Evolutionary conservation across 2,888 invertebrate genomes (phyloP).

Genomic region (Syrista parreyssii): DNA sequence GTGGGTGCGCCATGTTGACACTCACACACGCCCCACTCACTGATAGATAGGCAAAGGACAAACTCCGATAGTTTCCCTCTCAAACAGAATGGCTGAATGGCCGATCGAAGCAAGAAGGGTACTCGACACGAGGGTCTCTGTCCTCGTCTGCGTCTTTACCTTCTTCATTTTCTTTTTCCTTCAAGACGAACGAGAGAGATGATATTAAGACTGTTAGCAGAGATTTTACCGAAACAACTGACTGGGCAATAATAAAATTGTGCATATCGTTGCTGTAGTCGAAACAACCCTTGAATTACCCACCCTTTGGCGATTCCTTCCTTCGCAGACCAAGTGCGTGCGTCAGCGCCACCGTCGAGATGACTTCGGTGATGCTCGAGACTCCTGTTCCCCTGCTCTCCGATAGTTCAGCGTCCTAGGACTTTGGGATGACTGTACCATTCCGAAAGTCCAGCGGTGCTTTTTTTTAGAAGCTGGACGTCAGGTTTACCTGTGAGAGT

Average conservation of each 20-base stretch:
- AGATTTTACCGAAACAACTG: no score
- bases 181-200: no score
- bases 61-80: not conserved
- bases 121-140: no score
- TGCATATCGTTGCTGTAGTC: no score
- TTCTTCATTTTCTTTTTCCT: slow-evolving; percentile 1
- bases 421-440: no score
- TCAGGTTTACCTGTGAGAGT: no score
- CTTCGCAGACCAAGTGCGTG: not conserved
- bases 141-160: no score
- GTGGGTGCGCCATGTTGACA: slow-evolving; percentile 1
- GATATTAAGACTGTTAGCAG: no score
- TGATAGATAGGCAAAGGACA: slow-evolving; percentile 3
- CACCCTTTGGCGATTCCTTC: slow-evolving; percentile 1
- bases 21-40: slow-evolving; percentile 3
- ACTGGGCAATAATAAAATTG: no score
- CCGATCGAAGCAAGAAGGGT: not conserved
- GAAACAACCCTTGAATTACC: not conserved
- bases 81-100: not conserved
- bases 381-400: not conserved
- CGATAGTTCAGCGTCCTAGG: no score
- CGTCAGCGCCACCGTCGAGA: not conserved
- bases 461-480: no score
- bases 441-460: no score
- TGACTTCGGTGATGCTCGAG: not conserved